Percentiles rank a stretch among this genome's conserved stretches.
Evolutionary conservation across 2,797 vertebrate genomes (phyloP).

Genomic region (Trachurus trachurus): DNA sequence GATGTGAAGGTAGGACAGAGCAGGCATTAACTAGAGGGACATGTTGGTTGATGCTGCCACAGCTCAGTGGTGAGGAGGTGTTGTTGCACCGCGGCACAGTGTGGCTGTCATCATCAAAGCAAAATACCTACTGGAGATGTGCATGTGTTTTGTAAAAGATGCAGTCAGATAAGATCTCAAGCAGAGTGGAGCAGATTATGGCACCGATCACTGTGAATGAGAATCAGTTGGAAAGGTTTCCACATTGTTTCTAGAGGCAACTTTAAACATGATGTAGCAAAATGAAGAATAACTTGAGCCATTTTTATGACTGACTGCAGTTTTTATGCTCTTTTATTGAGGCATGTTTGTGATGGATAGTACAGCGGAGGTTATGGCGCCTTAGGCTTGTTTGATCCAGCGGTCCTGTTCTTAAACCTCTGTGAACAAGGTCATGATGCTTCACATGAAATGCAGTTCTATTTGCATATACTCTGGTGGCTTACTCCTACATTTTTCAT

Average conservation of each 20-base stretch:
- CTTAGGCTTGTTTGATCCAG: conserved; percentile 64
- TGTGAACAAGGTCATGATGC: conserved; percentile 58
- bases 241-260: conserved; percentile 46
- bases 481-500: conserved; percentile 42
- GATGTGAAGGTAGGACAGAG: conserved; percentile 42
- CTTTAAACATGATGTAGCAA: conserved; percentile 49
- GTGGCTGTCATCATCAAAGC: conserved; percentile 22
- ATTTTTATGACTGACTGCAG: conserved; percentile 67
- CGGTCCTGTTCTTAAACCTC: conserved; percentile 61
- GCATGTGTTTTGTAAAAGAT: conserved; percentile 34
- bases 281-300: conserved; percentile 48
- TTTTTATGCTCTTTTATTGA: conserved; percentile 55
- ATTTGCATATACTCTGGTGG: conserved; percentile 50
- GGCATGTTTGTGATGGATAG: conserved; percentile 67
- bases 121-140: conserved; percentile 23
- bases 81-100: conserved; percentile 32
- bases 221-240: conserved; percentile 41
- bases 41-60: conserved; percentile 13
- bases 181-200: conserved; percentile 41
- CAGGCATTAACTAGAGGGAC: conserved; percentile 32
- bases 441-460: conserved; percentile 50
- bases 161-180: conserved; percentile 28
- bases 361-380: conserved; percentile 59
- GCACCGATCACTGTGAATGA: conserved; percentile 39
- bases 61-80: conserved; percentile 30